Evolutionary conservation across 2,113 vertebrate genomes (phyloP), one percentile per base, ranked within the genome.

Genomic region (Balaeniceps rex): DNA sequence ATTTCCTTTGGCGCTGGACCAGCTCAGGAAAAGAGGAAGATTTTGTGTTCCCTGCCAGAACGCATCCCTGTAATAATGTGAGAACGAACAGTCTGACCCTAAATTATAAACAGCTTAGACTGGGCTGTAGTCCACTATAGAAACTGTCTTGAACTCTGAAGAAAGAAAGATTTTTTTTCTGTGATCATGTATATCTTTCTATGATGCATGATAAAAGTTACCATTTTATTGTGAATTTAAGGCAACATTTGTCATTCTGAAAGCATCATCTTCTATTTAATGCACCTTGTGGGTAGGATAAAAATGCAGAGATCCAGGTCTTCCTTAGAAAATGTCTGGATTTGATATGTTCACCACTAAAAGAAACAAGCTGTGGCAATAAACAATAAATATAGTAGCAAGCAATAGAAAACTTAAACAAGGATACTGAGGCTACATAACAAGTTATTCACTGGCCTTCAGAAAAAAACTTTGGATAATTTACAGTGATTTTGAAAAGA

Each of bases 11-110:
- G 83, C 66, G 0, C 58, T 89, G 64, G 79, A 78, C 81, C 78
- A 95, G 25, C 74, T 94, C 88, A 96, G 91, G 88, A 92, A 95
- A 95, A 95, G 80, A 96, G 55, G 80, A 95, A 87, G 89, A 95
- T 95, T 85, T 88, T 3, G 4, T 71, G 51, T 86, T 96, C 81
- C 66, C 44, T 96, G 93, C 84, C 88, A 96, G 81, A 96, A 94
- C 0, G 7, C 65, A 86, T 96, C 92, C 92, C 64, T 91, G 55
- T 90, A 92, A 93, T 96, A 96, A 96, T 84, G 93, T 88, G 83
- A 96, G 75, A 96, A 85, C 24, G 57, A 93, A 91, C 25, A 3
- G 29, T 70, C 74, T 94, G 80, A 95, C 83, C 81, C 87, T 91
- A 66, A 90, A 81, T 93, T 95, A 85, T 93, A 94, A 97, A 94